A percentile compares a stretch with the other conserved stretches of the same genome.
These are phyloP conservation scores for Acrossocheilus fasciatus DNA, from an alignment of 2,797 vertebrate species.

Conservation along the genomic window DNA sequence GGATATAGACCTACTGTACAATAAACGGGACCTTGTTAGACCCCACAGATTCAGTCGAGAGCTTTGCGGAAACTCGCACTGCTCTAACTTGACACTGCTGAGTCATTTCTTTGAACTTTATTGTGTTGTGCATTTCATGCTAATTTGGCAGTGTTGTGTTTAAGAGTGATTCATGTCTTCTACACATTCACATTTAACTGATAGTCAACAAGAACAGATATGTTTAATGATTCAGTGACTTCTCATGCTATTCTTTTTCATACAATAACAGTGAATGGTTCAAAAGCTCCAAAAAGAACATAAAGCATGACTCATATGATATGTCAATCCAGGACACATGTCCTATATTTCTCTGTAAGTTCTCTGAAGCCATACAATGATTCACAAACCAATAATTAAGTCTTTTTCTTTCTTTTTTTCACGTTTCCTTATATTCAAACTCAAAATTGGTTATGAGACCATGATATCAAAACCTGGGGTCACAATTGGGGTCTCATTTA, in stretches of 20 bases:
- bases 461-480: not conserved
- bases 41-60: not conserved
- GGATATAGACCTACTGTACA: not conserved
- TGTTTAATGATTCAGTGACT: not conserved
- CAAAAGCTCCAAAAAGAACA: not conserved
- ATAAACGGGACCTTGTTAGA: not conserved
- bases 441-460: not conserved
- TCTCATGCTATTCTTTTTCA: not conserved
- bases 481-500: not conserved
- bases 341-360: not conserved
- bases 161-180: not conserved
- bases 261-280: not conserved
- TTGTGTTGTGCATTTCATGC: not conserved
- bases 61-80: not conserved
- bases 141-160: not conserved
- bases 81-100: not conserved
- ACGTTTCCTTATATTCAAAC: not conserved
- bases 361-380: not conserved
- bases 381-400: not conserved
- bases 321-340: not conserved
- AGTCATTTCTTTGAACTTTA: slow-evolving; percentile 1
- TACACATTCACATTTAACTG: not conserved
- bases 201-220: not conserved
- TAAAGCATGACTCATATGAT: not conserved
- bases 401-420: not conserved